These are phyloP conservation scores for Pyrocoelia pectoralis DNA, from an alignment of 2,888 invertebrate species.

Conservation along the genomic window DNA sequence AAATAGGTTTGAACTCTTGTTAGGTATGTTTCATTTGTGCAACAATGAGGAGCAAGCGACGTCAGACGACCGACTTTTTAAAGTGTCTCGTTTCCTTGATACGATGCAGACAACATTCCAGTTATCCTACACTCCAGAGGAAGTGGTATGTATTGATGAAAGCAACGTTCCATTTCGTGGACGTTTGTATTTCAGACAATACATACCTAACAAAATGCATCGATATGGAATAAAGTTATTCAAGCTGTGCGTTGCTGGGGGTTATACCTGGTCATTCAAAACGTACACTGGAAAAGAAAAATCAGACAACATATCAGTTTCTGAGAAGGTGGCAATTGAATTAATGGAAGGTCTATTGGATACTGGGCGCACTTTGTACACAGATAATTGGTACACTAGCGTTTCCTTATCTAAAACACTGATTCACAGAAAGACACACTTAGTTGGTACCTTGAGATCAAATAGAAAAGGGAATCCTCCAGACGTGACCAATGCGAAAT, in stretches of 20 bases:
- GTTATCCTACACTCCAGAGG: conserved; percentile 37
- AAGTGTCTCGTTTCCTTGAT: conserved; percentile 6
- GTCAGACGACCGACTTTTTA: conserved; percentile 6
- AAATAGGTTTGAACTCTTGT: conserved; percentile 8
- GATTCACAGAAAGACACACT: too few relatives aligned
- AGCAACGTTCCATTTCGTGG: conserved; percentile 51
- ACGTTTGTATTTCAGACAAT: conserved; percentile 48
- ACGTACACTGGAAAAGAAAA: conserved; percentile 41
- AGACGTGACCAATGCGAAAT: too few relatives aligned
- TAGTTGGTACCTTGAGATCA: too few relatives aligned
- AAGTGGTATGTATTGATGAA: conserved; percentile 49
- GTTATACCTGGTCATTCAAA: conserved; percentile 41
- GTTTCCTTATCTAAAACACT: too few relatives aligned
- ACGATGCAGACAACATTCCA: conserved; percentile 6
- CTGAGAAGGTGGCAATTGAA: too few relatives aligned
- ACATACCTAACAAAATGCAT: conserved; percentile 48
- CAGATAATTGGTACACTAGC: too few relatives aligned
- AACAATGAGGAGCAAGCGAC: neutral
- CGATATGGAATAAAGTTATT: conserved; percentile 51
- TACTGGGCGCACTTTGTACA: too few relatives aligned
- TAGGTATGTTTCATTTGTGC: conserved; percentile 6
- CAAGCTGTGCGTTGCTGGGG: conserved; percentile 48
- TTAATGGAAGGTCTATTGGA: too few relatives aligned
- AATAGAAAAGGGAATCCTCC: too few relatives aligned
- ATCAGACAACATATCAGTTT: too few relatives aligned